These are phyloP conservation scores for Callipepla squamata DNA, from an alignment of 2,113 vertebrate genomes.

Conservation along the genomic window DNA sequence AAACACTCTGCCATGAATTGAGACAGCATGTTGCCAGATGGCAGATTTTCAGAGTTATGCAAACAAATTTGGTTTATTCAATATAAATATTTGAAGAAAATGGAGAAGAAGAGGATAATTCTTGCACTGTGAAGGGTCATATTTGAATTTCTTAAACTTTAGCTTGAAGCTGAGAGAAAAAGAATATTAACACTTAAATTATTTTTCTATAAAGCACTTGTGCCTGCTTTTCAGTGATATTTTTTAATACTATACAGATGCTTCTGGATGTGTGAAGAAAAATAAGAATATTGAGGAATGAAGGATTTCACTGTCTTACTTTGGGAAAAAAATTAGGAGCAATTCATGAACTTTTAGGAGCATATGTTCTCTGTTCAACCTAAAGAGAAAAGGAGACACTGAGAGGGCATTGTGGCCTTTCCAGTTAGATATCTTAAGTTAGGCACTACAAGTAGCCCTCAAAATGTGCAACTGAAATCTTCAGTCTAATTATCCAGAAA, in stretches of 20 bases:
- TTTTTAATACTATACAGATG: not conserved
- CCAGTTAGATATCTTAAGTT: not conserved
- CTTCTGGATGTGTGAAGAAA: not conserved
- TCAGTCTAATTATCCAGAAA: not conserved
- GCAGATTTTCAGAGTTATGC: slow-evolving; percentile 53
- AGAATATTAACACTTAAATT: not conserved
- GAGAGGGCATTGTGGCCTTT: not conserved
- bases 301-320: not conserved
- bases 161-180: not conserved
- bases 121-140: not conserved
- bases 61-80: slow-evolving; percentile 63
- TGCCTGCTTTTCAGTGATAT: not conserved
- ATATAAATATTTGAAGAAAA: slow-evolving; percentile 47
- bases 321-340: not conserved
- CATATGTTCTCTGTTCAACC: not conserved
- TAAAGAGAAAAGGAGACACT: not conserved
- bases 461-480: not conserved
- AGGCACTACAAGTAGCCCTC: not conserved
- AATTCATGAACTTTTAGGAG: not conserved
- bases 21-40: slow-evolving; percentile 59
- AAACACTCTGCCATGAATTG: slow-evolving; percentile 10
- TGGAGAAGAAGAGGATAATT: slow-evolving; percentile 1
- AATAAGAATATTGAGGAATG: not conserved
- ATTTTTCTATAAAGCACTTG: not conserved
- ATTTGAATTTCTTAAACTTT: not conserved